A percentile compares a stretch with the other conserved stretches of the same genome.
These are phyloP conservation scores for Fulica atra DNA, from an alignment of 2,113 vertebrate species.

Conservation along the genomic window DNA sequence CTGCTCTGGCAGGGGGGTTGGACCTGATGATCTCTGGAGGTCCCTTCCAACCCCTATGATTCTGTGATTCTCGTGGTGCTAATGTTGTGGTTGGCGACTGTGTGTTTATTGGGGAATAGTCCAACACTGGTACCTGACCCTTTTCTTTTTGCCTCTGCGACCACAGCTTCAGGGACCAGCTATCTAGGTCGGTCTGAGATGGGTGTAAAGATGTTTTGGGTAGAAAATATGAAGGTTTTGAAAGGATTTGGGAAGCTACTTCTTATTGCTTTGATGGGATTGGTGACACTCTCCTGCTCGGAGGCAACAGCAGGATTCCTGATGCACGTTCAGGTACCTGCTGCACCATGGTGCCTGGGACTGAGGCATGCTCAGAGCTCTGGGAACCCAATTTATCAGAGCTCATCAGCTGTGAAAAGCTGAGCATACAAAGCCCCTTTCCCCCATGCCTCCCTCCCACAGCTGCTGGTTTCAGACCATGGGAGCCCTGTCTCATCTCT, in stretches of 20 bases:
- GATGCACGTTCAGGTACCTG: too few species aligned
- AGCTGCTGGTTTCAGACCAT: neutral
- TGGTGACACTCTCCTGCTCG: neutral
- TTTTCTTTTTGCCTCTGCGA: neutral
- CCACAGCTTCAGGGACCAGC: neutral
- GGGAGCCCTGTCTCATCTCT: neutral
- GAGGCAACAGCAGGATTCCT: neutral
- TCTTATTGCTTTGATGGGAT: neutral
- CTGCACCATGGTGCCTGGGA: neutral
- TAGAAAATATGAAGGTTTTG: neutral
- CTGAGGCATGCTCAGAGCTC: neutral
- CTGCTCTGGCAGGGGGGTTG: too few species aligned
- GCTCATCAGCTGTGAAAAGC: neutral
- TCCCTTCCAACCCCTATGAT: too few species aligned
- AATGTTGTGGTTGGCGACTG: neutral
- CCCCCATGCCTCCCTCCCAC: accelerated
- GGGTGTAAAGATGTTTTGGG: neutral
- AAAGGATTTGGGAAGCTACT: neutral
- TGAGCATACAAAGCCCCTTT: neutral
- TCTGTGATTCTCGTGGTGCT: neutral
- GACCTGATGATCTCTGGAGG: too few species aligned
- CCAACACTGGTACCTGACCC: neutral
- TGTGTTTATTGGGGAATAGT: neutral
- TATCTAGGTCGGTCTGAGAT: neutral
- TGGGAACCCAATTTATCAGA: accelerated